Conservation (phyloP, 2,888 invertebrate species). For the Caenorhabditis sp. region DNA sequence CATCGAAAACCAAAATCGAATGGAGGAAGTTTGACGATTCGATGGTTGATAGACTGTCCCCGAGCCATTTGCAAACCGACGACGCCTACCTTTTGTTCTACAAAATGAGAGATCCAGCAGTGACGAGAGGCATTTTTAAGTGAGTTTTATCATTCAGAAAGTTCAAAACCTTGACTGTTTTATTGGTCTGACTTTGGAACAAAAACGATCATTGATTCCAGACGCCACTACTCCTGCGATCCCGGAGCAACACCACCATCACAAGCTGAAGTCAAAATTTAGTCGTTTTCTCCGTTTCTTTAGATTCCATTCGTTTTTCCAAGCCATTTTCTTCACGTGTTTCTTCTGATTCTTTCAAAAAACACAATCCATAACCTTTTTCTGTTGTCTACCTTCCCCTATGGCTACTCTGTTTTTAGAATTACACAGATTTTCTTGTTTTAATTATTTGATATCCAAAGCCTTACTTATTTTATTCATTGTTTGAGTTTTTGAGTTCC, state of each 20-base stretch:
- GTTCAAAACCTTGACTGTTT: background rate
- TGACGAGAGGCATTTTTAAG: constrained; percentile 68
- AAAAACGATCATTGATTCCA: constrained; percentile 29
- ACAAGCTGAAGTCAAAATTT: constrained; percentile 47
- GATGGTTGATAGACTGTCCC: constrained; percentile 78
- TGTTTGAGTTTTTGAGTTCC: constrained; percentile 18
- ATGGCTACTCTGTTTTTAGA: constrained; percentile 26
- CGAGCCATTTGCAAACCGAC: constrained; percentile 77
- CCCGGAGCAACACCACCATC: constrained; percentile 31
- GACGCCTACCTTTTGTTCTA: constrained; percentile 84
- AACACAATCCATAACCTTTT: background rate
- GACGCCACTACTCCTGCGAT: constrained; percentile 65
- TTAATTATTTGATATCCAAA: background rate
- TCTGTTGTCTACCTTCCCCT: background rate
- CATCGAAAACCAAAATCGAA: constrained; percentile 83
- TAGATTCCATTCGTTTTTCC: background rate
- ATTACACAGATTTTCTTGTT: constrained; percentile 20
- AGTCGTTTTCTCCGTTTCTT: constrained; percentile 36
- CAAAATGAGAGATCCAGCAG: constrained; percentile 71
- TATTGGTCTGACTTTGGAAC: background rate
- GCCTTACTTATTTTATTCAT: constrained; percentile 1
- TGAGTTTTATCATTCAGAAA: constrained; percentile 34
- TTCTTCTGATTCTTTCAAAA: constrained; percentile 27
- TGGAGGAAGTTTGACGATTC: constrained; percentile 84
- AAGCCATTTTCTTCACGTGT: constrained; percentile 20